Conservation (phyloP, 2,888 invertebrate genomes). For the Clanis bilineata region DNA sequence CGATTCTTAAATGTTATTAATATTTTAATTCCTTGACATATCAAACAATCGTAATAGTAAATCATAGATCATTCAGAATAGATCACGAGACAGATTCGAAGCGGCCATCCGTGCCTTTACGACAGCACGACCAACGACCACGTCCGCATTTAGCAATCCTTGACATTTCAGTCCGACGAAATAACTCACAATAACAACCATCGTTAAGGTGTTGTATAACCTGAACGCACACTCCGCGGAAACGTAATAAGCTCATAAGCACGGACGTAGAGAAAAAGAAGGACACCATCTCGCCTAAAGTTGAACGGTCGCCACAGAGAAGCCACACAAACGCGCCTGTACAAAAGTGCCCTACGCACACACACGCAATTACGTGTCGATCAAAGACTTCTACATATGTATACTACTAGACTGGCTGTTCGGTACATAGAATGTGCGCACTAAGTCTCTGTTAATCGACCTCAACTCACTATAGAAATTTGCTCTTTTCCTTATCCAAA, state of each 20-base stretch:
- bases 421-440: too few relatives aligned
- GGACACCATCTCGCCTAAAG: too few relatives aligned
- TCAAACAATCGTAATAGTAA: neutral
- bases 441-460: too few relatives aligned
- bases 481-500: too few relatives aligned
- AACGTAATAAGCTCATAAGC: conserved; percentile 60
- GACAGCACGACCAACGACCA: neutral
- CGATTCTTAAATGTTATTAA: neutral
- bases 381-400: too few relatives aligned
- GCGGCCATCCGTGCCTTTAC: conserved; percentile 7
- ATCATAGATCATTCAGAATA: neutral
- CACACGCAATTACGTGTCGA: too few relatives aligned
- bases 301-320: too few relatives aligned
- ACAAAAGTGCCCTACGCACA: too few relatives aligned
- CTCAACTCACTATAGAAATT: too few relatives aligned
- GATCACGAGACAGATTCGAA: neutral
- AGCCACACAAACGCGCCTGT: too few relatives aligned
- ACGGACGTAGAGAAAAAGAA: too few relatives aligned
- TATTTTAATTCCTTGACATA: neutral
- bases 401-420: too few relatives aligned
- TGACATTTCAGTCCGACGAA: conserved; percentile 30
- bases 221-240: conserved; percentile 43
- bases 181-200: conserved; percentile 50
- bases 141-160: conserved; percentile 13
- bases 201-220: conserved; percentile 54